Conservation (phyloP, 1,140 invertebrate species). For the Drosophila parabipectinata region DNA sequence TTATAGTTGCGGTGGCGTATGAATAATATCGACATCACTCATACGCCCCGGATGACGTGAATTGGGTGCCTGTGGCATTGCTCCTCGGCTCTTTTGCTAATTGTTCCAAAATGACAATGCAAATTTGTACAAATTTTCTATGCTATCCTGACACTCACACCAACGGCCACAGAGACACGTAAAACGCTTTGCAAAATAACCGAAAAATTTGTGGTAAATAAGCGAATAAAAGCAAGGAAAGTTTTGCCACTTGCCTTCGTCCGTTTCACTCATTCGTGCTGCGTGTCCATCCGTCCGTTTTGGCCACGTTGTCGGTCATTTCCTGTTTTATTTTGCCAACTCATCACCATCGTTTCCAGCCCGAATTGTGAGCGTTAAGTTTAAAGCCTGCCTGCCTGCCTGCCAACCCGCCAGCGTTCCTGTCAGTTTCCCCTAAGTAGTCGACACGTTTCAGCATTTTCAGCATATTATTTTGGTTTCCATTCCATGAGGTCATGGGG, state of each 20-base stretch:
- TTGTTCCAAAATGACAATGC: slow-evolving; percentile 72
- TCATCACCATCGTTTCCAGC: slow-evolving; percentile 54
- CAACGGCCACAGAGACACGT: slow-evolving; percentile 13
- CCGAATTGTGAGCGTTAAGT: slow-evolving; percentile 42
- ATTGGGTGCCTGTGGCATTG: slow-evolving; percentile 26
- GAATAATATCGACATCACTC: slow-evolving; percentile 43
- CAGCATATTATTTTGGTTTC: slow-evolving; percentile 33
- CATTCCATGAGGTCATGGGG: slow-evolving; percentile 21
- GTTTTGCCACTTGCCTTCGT: slow-evolving; percentile 69
- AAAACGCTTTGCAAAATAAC: slow-evolving; percentile 63
- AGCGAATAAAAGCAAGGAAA: slow-evolving; percentile 78
- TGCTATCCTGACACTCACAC: neutral
- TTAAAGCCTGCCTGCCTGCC: slow-evolving; percentile 54
- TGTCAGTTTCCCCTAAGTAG: slow-evolving; percentile 23
- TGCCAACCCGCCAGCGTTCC: neutral
- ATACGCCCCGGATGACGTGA: slow-evolving; percentile 49
- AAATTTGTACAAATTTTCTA: slow-evolving; percentile 55
- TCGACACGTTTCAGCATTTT: slow-evolving; percentile 53
- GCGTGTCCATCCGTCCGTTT: slow-evolving; percentile 32
- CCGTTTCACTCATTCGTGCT: slow-evolving; percentile 21
- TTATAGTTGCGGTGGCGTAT: slow-evolving; percentile 42
- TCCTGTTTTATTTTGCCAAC: slow-evolving; percentile 66
- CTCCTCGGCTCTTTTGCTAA: slow-evolving; percentile 49
- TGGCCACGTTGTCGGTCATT: slow-evolving; percentile 47
- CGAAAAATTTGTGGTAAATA: slow-evolving; percentile 79